Conservation (phyloP, 2,113 vertebrate genomes). For the Orycteropus afer region DNA sequence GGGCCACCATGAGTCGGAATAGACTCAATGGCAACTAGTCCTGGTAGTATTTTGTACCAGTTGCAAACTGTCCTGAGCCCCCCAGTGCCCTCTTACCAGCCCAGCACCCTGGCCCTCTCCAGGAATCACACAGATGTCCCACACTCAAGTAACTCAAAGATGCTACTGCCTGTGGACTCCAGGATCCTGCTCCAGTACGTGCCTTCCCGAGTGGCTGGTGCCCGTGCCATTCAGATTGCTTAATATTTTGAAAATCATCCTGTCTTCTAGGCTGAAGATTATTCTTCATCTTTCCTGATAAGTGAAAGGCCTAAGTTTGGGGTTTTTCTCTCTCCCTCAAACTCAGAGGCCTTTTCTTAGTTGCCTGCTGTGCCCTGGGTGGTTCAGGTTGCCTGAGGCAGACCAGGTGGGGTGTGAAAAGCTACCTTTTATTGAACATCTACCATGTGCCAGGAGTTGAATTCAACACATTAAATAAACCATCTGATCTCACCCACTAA, state of each 20-base stretch:
- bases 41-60: background rate
- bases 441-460: background rate
- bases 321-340: background rate
- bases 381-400: background rate
- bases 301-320: background rate
- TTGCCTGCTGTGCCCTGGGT: background rate
- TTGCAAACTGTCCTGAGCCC: background rate
- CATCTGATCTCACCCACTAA: background rate
- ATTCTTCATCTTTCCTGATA: background rate
- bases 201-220: background rate
- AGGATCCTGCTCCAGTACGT: background rate
- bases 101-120: background rate
- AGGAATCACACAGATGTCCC: background rate
- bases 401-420: background rate
- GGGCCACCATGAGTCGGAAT: background rate
- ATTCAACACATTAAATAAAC: background rate
- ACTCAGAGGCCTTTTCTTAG: background rate
- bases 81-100: background rate
- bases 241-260: background rate
- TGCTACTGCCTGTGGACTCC: too few relatives aligned
- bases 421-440: background rate
- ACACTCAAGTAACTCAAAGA: background rate
- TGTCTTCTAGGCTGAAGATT: background rate
- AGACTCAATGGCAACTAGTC: accelerated
- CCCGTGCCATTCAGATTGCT: background rate